Conservation (phyloP, 1,140 invertebrate species). For the Drosophila nigrodunni region DNA sequence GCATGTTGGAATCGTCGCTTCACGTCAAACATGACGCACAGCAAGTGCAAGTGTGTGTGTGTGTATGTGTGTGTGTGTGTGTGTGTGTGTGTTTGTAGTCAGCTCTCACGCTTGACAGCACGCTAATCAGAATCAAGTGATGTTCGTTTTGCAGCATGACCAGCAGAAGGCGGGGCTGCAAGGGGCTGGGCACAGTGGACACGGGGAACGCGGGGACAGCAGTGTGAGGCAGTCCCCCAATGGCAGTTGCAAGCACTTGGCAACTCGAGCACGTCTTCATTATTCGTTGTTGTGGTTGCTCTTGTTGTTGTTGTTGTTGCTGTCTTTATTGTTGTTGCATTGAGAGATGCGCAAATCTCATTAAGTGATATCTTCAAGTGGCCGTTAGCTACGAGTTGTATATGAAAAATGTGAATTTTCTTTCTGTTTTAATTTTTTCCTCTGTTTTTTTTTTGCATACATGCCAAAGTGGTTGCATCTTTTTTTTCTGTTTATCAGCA, state of each 20-base stretch:
- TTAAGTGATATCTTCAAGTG: constrained; percentile 83
- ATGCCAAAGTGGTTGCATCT: constrained; percentile 54
- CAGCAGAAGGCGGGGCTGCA: background rate
- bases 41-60: constrained; percentile 27
- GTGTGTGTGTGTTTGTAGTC: constrained; percentile 31
- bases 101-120: constrained; percentile 80
- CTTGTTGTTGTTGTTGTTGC: constrained; percentile 20
- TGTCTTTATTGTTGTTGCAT: constrained; percentile 66
- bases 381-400: constrained; percentile 64
- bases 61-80: constrained; percentile 8
- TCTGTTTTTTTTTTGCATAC: constrained; percentile 49
- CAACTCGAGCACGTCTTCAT: constrained; percentile 81
- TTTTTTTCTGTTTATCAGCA: constrained; percentile 63
- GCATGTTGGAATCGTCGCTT: constrained; percentile 37
- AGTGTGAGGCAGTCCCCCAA: constrained; percentile 7
- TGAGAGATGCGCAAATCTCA: constrained; percentile 80
- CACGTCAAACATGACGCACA: constrained; percentile 48
- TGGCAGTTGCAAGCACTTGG: constrained; percentile 60
- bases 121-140: constrained; percentile 83
- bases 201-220: background rate
- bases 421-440: constrained; percentile 29
- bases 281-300: constrained; percentile 45
- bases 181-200: background rate
- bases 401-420: constrained; percentile 74
- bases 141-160: constrained; percentile 68